Percentiles rank a stretch among this genome's conserved stretches.
phyloP scores from a whole-genome alignment of 2,113 vertebrate genomes.

The Orientallactaga bullata region DNA sequence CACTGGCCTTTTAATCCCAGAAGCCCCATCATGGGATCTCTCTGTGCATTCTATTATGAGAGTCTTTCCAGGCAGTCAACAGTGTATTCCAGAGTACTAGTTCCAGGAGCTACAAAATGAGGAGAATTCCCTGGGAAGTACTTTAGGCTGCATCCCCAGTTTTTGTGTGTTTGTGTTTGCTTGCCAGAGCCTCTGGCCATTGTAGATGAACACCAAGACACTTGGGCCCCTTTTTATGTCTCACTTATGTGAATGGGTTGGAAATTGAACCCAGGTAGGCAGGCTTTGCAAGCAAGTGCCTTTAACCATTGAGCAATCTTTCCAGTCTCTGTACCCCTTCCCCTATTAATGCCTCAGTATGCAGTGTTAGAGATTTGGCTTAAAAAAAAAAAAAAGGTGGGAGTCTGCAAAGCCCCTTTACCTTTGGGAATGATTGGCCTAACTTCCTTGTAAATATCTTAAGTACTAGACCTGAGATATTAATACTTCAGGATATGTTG shows the following conservation, averaged over 20 bases:
- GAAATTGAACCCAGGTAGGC: no score
- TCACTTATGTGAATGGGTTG: no score
- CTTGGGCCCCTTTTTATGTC: no score
- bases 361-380: not conserved
- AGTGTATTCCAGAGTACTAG: not conserved
- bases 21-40: not conserved
- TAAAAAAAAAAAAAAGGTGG: not conserved
- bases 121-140: not conserved
- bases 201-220: no score
- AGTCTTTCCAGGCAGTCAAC: not conserved
- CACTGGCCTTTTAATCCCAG: not conserved
- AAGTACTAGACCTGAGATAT: not conserved
- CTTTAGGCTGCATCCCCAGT: not conserved
- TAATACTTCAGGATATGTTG: not conserved
- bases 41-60: not conserved
- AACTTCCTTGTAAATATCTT: not conserved
- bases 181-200: no score
- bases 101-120: not conserved
- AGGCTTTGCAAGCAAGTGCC: no score
- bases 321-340: no score
- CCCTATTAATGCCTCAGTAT: not conserved
- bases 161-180: no score
- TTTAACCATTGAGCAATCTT: no score
- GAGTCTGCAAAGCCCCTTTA: not conserved
- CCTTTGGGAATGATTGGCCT: not conserved